phyloP scores from a whole-genome alignment of 2,888 invertebrate species.

The Boloria selene region DNA sequence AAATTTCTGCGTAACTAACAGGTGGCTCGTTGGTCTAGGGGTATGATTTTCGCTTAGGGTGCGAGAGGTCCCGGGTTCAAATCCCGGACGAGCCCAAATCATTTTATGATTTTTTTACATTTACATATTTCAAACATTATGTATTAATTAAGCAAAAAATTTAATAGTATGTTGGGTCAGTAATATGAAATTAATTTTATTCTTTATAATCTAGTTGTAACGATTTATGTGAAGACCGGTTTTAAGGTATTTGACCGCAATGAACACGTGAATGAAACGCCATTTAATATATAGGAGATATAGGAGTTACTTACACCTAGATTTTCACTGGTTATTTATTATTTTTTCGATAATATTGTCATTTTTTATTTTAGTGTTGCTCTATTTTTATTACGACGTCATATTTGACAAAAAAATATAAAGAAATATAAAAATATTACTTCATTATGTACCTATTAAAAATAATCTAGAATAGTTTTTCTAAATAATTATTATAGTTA shows the following conservation, averaged over 20 bases:
- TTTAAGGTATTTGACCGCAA: conserved; percentile 15
- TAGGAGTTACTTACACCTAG: neutral
- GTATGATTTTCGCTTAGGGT: conserved; percentile 82
- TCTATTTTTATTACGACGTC: no score
- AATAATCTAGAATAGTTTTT: no score
- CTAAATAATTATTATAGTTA: no score
- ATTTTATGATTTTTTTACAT: neutral
- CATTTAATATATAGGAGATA: neutral
- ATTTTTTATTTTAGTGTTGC: no score
- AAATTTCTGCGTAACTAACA: neutral
- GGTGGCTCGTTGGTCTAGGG: conserved; percentile 77
- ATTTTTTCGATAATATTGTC: no score
- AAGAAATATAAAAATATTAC: no score
- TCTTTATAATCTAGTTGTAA: neutral
- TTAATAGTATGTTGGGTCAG: no score
- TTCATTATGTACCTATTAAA: no score
- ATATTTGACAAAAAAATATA: no score
- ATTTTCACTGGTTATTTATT: no score
- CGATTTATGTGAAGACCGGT: neutral
- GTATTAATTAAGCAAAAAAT: no score
- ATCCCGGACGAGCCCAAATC: conserved; percentile 79
- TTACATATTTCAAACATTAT: neutral
- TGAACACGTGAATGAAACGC: neutral
- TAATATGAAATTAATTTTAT: neutral
- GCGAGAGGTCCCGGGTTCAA: conserved; percentile 83